Conservation (phyloP, 2,797 vertebrate genomes). For the Perodicticus potto region DNA sequence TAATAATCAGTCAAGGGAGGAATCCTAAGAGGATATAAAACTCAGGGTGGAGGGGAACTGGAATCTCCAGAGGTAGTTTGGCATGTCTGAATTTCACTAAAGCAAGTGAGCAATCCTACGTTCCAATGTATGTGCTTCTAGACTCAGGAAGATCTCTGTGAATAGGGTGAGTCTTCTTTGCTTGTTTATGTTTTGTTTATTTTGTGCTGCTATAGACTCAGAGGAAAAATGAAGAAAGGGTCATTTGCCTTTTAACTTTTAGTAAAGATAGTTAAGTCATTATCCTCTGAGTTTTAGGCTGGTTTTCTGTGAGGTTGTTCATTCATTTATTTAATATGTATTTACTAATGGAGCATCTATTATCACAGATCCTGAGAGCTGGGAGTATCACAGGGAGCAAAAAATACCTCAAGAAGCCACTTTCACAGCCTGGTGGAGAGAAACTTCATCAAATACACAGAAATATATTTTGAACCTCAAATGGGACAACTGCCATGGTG, state of each 20-base stretch:
- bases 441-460: not conserved
- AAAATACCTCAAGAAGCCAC: not conserved
- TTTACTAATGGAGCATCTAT: not conserved
- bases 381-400: not conserved
- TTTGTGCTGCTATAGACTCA: not conserved
- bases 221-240: not conserved
- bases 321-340: not conserved
- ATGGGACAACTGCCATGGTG: not conserved
- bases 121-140: not conserved
- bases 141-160: not conserved
- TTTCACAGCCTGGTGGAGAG: not conserved
- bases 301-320: not conserved
- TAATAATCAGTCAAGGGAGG: not conserved
- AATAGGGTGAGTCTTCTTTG: not conserved
- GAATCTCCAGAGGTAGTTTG: not conserved
- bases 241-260: not conserved
- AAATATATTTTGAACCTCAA: not conserved
- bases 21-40: not conserved
- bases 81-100: not conserved
- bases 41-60: not conserved
- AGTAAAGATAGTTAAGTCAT: not conserved
- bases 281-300: not conserved
- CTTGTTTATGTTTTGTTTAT: not conserved
- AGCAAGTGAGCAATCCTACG: not conserved
- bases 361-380: not conserved